Evolutionary conservation across 2,797 vertebrate genomes (phyloP).

Genomic region (Phylloscopus collybita): DNA sequence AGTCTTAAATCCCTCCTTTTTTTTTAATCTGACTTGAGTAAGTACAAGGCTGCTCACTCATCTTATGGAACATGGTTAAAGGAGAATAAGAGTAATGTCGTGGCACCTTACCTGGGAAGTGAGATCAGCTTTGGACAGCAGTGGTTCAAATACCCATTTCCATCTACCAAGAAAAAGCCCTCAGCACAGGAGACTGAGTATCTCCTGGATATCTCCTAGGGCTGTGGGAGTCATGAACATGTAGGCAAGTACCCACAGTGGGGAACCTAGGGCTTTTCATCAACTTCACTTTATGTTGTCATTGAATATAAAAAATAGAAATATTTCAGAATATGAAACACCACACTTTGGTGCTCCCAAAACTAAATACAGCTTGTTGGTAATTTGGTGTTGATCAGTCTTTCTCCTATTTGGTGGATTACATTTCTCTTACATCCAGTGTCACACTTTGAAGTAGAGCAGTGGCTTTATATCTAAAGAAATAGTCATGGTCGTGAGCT

Average conservation of each 20-base stretch:
- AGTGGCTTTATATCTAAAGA: not conserved
- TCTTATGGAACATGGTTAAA: not conserved
- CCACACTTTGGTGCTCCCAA: not conserved
- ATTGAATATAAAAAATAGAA: not conserved
- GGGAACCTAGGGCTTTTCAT: not conserved
- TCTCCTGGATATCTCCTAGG: not conserved
- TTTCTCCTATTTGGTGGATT: not conserved
- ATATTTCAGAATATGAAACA: accelerated
- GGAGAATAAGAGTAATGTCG: not conserved
- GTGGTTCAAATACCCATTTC: not conserved
- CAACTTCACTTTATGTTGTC: not conserved
- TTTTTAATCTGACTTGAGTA: not conserved
- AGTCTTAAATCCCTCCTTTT: not conserved
- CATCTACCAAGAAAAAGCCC: not conserved
- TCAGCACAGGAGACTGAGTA: not conserved
- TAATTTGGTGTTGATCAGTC: not conserved
- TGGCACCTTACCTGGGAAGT: not conserved
- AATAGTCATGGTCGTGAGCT: not conserved
- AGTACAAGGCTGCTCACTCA: not conserved
- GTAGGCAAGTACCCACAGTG: not conserved
- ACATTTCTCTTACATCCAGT: not conserved
- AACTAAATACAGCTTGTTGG: not conserved
- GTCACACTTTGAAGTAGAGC: not conserved
- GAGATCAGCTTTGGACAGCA: not conserved
- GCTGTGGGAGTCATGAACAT: not conserved